Evolutionary conservation across 1,140 invertebrate species (phyloP), one percentile per base, ranked within the genome.

Genomic region (Paracyclopina nana): DNA sequence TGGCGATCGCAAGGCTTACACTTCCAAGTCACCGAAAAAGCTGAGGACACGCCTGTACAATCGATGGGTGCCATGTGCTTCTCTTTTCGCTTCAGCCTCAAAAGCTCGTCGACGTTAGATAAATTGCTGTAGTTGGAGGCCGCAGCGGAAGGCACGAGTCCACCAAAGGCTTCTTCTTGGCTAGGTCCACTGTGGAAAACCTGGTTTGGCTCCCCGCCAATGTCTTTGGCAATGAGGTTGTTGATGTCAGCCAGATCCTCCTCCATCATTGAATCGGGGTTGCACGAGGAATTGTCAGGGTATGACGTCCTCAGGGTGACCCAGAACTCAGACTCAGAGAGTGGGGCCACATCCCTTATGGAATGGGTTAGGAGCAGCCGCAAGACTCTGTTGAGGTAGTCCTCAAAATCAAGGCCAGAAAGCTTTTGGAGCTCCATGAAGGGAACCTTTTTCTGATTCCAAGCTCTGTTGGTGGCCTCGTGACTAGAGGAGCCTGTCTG

Each of bases 1-100:
- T 14, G 11, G 12, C 20, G 16, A 14, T 18, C 14, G 26, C 45
- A 48, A 22, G 12, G 24, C 14, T 27, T 48, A n/a, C 45, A 48
- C 14, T 28, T 28, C 45, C 45, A 48, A 2, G 25, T 14, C 14
- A 28, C 11, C 3, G 24, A 22, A 48, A 30, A 27, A 22, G 45
- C 20, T 11, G 22, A 14, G 12, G 45, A 48, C 14, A 48, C 26
- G 14, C 45, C 45, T 14, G 25, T 48, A 22, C 45, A 28, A 48
- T 48, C 45, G 22, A 48, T 48, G 6, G 45, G 45, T 12, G 26
- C 45, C 43, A 45, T 45, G 12, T 45, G 43, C 24, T 45, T 45
- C 14, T 45, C 43, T 26, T 45, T 45, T 20, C 34, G 34, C 34
- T 38, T 38, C 34, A 38, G 14, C 20, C 20, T 38, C 5, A 38